Evolutionary conservation across 2,888 invertebrate species (phyloP).

Genomic region (Eilema griseolum): DNA sequence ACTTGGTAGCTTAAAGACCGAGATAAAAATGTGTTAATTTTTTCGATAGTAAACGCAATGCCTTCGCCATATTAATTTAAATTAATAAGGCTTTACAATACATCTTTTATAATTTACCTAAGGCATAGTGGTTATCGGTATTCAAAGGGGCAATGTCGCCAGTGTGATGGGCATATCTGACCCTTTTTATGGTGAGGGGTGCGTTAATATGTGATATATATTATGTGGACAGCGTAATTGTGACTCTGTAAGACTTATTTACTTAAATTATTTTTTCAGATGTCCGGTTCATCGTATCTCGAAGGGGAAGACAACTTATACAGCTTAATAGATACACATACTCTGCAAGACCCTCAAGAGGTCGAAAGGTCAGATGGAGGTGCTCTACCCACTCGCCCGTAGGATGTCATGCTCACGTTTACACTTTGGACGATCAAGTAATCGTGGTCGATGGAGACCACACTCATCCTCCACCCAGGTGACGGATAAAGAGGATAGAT

Average conservation of each 20-base stretch:
- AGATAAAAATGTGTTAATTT: no score
- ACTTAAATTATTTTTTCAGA: constrained; percentile 7
- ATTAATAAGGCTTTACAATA: background rate
- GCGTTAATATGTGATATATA: no score
- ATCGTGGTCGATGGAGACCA: constrained; percentile 29
- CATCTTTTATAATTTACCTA: background rate
- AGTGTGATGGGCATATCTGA: no score
- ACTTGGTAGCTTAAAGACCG: no score
- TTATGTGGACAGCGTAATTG: no score
- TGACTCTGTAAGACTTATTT: no score
- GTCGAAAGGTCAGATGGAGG: constrained; percentile 24
- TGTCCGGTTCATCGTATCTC: constrained; percentile 49
- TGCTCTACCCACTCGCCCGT: constrained; percentile 26
- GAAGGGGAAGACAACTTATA: constrained; percentile 58
- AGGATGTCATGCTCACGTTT: constrained; percentile 26
- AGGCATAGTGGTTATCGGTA: no score
- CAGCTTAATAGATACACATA: constrained; percentile 59
- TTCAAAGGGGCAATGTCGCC: no score
- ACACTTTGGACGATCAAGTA: constrained; percentile 28
- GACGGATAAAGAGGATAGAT: background rate
- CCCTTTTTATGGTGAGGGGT: no score
- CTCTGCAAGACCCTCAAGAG: constrained; percentile 33
- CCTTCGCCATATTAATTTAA: no score
- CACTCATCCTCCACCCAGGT: constrained; percentile 27
- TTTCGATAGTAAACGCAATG: no score